Evolutionary conservation across 2,113 vertebrate species (phyloP), one percentile per base, ranked within the genome.

Genomic region (Nannospalax galili): DNA sequence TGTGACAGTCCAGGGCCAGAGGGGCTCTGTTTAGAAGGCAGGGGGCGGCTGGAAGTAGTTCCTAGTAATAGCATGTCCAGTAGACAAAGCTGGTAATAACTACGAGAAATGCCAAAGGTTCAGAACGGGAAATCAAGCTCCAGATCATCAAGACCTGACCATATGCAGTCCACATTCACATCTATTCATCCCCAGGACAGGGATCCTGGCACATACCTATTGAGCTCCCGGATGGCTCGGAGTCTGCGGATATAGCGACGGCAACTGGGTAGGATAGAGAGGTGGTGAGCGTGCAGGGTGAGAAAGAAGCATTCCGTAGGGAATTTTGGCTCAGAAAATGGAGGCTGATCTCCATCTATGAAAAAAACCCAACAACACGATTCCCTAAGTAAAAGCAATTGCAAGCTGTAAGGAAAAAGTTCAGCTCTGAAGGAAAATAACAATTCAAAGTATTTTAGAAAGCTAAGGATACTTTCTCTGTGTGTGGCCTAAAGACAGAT

Each of bases 231-330:
- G 97, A 99, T 99, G 96, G 99, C 99, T 7, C 99, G 98, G 88
- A 99, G 99, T 19, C 99, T 98, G 8, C 99, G 99, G 65, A 99
- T 99, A 94, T 99, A 99, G 12, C 99, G 99, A 0, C 99, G 99
- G 97, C 99, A 99, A 91, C 99, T 99, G 0, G 99, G 99, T 95
- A 99, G 98, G 96, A 99, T 99, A 40, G 99, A 99, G 96, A 99
- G 98, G 97, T 99, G 99, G 95, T 99, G 99, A 58, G 99, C 98
- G 7, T 99, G 99, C 97, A 99, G 98, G 0, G 99, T 99, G 74
- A 99, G 98, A 97, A 99, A 99, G 98, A 99, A 99, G 97, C 99
- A 99, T 94, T 99, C 99, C 0, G 99, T 99, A 0, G 99, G 99
- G 97, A 99, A 99, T 96, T 99, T 99, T 2, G 99, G 99, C 98